These are phyloP conservation scores for Poecilia velifera DNA, from an alignment of 2,797 vertebrate species.

Conservation along the genomic window DNA sequence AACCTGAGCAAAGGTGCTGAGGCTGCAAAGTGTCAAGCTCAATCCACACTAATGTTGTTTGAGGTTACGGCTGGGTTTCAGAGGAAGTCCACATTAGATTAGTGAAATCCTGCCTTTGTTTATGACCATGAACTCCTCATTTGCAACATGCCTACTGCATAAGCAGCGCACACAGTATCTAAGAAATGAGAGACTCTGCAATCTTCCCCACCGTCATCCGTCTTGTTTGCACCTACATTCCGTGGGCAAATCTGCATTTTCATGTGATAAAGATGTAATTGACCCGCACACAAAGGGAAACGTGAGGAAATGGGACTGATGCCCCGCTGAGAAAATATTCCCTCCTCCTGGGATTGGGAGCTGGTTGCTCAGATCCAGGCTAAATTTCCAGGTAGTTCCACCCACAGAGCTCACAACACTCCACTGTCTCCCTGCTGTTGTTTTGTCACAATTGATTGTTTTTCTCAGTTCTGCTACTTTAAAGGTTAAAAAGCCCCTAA, in stretches of 20 bases:
- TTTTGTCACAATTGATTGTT: slow-evolving; percentile 72
- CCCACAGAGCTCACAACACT: slow-evolving; percentile 26
- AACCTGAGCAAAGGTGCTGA: slow-evolving; percentile 76
- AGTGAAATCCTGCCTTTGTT: slow-evolving; percentile 73
- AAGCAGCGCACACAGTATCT: slow-evolving; percentile 26
- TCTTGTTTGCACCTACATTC: slow-evolving; percentile 57
- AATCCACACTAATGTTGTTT: slow-evolving; percentile 77
- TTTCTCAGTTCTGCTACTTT: slow-evolving; percentile 42
- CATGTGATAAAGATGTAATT: slow-evolving; percentile 80
- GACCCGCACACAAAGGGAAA: slow-evolving; percentile 70
- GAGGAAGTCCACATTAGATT: slow-evolving; percentile 75
- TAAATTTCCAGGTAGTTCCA: slow-evolving; percentile 60
- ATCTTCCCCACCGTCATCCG: slow-evolving; percentile 49
- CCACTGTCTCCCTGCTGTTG: slow-evolving; percentile 45
- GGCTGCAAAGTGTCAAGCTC: slow-evolving; percentile 78
- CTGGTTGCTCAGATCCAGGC: slow-evolving; percentile 40
- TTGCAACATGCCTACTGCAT: slow-evolving; percentile 48
- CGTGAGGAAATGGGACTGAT: slow-evolving; percentile 71
- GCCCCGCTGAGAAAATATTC: slow-evolving; percentile 65
- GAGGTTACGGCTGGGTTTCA: slow-evolving; percentile 77
- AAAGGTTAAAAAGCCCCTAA: slow-evolving; percentile 34
- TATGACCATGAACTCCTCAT: slow-evolving; percentile 65
- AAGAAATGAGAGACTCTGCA: slow-evolving; percentile 53
- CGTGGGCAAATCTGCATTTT: slow-evolving; percentile 73
- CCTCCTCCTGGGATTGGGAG: slow-evolving; percentile 46